phyloP scores from a whole-genome alignment of 2,888 invertebrate species.

The Portevinia maculata region DNA sequence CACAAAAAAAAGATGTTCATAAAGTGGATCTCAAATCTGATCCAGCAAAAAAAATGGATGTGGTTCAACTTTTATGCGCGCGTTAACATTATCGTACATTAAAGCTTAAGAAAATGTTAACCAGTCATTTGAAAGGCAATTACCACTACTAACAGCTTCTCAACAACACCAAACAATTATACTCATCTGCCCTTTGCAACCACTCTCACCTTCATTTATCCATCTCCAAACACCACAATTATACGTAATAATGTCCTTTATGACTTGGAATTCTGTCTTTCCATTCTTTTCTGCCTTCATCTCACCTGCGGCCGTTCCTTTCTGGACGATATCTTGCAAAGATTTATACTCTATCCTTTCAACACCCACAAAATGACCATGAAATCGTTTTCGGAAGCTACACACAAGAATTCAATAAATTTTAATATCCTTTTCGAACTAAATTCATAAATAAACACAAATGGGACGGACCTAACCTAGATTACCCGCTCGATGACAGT shows the following conservation, averaged over 20 bases:
- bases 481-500: constrained; percentile 72
- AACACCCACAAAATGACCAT: constrained; percentile 82
- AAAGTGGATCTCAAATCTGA: too few species aligned
- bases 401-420: constrained; percentile 53
- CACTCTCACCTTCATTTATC: background rate
- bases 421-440: constrained; percentile 52
- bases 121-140: too few species aligned
- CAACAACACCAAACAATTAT: background rate
- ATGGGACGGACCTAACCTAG: constrained; percentile 65
- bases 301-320: constrained; percentile 34
- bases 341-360: constrained; percentile 73
- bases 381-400: constrained; percentile 82
- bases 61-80: too few species aligned
- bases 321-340: constrained; percentile 30
- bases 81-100: too few species aligned
- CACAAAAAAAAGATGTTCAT: too few species aligned
- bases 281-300: constrained; percentile 22
- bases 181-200: background rate
- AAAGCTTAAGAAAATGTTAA: too few species aligned
- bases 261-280: background rate
- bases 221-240: constrained; percentile 3
- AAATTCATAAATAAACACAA: constrained; percentile 65
- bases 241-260: constrained; percentile 11
- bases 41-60: too few species aligned
- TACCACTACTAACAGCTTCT: too few species aligned